A percentile compares a stretch with the other conserved stretches of the same genome.
phyloP scores from a whole-genome alignment of 2,797 vertebrate species.

The Lagodon rhomboides region DNA sequence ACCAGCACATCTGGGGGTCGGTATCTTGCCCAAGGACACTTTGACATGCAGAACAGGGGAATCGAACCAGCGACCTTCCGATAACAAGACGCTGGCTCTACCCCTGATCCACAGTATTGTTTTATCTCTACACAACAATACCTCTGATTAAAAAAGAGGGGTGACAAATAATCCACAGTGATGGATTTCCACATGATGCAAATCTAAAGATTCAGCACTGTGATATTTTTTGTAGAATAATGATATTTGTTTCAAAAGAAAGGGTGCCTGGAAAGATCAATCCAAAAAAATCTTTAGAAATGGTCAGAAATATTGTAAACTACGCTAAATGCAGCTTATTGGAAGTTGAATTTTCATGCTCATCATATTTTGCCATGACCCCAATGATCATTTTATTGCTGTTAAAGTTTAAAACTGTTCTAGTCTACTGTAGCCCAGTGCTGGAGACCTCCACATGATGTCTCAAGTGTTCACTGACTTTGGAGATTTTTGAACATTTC shows the following conservation, averaged over 20 bases:
- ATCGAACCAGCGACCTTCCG: too few relatives aligned
- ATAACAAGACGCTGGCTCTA: too few relatives aligned
- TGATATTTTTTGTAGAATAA: not conserved
- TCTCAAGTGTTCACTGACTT: too few relatives aligned
- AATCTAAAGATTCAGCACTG: not conserved
- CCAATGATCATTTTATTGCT: not conserved
- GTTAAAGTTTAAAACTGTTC: not conserved
- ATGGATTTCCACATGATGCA: constrained; percentile 1
- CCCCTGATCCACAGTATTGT: too few relatives aligned
- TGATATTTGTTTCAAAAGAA: constrained; percentile 3
- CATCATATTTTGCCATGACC: not conserved
- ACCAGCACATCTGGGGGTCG: too few relatives aligned
- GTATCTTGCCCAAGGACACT: too few relatives aligned
- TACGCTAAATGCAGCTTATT: not conserved
- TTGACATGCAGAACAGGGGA: too few relatives aligned
- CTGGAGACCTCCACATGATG: too few relatives aligned
- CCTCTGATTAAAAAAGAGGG: not conserved
- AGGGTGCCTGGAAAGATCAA: not conserved
- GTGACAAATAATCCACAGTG: not conserved
- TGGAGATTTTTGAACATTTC: too few relatives aligned
- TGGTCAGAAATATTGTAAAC: constrained; percentile 1
- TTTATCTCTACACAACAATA: not conserved
- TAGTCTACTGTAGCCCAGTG: too few relatives aligned
- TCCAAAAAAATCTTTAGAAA: too few relatives aligned
- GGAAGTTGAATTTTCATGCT: not conserved